Conservation (phyloP, 1,140 invertebrate genomes). For the Ceratina australensis region DNA sequence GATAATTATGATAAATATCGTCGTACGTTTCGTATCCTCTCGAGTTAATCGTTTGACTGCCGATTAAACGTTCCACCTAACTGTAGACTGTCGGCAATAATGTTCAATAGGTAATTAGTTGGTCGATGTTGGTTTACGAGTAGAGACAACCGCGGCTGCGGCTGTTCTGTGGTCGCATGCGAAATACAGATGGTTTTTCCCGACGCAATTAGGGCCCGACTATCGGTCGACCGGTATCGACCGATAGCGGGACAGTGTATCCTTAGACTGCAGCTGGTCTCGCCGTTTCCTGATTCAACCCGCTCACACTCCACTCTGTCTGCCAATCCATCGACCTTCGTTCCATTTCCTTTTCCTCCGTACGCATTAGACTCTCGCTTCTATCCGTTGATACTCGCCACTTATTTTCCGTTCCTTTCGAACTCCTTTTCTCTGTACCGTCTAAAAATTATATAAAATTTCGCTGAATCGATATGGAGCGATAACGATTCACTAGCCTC, state of each 20-base stretch:
- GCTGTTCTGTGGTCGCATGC: constrained; percentile 52
- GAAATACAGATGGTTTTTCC: constrained; percentile 35
- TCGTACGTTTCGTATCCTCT: constrained; percentile 44
- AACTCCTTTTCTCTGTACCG: no score
- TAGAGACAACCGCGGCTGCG: constrained; percentile 46
- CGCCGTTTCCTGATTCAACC: constrained; percentile 51
- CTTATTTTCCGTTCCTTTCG: neutral
- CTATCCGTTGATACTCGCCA: constrained; percentile 8
- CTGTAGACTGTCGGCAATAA: constrained; percentile 47
- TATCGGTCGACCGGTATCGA: constrained; percentile 64
- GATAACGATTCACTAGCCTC: constrained; percentile 23
- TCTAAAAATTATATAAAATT: no score
- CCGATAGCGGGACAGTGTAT: constrained; percentile 41
- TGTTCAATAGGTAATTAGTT: constrained; percentile 51
- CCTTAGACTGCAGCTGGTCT: constrained; percentile 66
- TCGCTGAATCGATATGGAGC: no score
- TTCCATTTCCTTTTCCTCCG: constrained; percentile 23
- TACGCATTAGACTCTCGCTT: neutral
- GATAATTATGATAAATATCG: constrained; percentile 21
- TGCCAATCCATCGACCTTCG: constrained; percentile 32
- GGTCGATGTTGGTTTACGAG: constrained; percentile 45
- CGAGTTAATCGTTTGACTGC: constrained; percentile 53
- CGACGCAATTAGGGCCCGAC: constrained; percentile 20
- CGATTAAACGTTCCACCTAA: constrained; percentile 42
- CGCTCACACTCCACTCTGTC: constrained; percentile 35